Percentiles rank a stretch among this genome's conserved stretches.
Conservation (phyloP, 1,140 invertebrate species). For the Sarcophaga peregrina region DNA sequence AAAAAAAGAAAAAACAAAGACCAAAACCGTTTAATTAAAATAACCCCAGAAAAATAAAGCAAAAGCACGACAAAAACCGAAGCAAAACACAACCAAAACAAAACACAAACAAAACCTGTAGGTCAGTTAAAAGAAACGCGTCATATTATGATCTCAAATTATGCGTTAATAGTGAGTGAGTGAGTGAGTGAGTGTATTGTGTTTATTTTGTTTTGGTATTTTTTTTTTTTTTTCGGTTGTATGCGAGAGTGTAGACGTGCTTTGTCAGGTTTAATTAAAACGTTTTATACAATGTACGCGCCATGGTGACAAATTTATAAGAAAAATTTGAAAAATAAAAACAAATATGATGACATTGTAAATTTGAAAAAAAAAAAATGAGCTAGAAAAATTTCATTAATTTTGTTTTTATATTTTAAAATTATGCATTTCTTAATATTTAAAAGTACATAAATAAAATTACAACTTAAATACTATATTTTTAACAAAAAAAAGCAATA, state of each 20-base stretch:
- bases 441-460: no score
- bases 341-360: no score
- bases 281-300: background rate
- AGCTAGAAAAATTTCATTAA: no score
- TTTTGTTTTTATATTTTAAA: no score
- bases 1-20: no score
- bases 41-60: background rate
- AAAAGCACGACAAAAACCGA: background rate
- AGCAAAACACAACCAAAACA: background rate
- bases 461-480: no score
- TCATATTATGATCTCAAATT: background rate
- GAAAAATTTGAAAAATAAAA: background rate
- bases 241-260: background rate
- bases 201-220: background rate
- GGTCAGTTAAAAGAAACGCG: background rate
- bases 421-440: no score
- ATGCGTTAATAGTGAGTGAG: background rate
- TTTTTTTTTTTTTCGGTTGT: background rate
- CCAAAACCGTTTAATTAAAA: background rate
- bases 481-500: no score
- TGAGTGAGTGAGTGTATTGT: background rate
- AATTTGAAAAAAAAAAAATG: no score
- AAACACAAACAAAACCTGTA: background rate
- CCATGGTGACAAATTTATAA: background rate
- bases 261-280: conserved; percentile 7